Percentiles rank a stretch among this genome's conserved stretches.
Evolutionary conservation across 2,113 vertebrate genomes (phyloP).

Genomic region (Clarias gariepinus): DNA sequence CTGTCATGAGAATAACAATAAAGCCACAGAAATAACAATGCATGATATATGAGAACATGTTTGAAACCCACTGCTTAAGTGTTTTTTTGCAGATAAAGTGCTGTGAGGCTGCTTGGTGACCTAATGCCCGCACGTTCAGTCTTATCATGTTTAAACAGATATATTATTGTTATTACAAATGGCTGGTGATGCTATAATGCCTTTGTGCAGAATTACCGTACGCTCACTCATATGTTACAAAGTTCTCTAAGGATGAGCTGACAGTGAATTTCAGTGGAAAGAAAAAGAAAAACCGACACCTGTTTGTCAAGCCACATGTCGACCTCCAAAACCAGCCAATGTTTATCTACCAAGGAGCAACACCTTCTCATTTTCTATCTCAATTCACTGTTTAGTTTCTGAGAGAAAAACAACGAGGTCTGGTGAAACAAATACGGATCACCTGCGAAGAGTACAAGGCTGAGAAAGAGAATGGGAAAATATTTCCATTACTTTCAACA

Average conservation of each 20-base stretch:
- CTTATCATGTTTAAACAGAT: constrained; percentile 58
- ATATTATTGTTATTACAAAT: constrained; percentile 43
- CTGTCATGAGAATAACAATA: background rate
- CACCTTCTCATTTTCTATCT: background rate
- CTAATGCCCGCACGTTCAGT: constrained; percentile 16
- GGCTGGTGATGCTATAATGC: background rate
- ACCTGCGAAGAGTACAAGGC: background rate
- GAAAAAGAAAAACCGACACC: constrained; percentile 5
- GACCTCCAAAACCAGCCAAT: constrained; percentile 12
- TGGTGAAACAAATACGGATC: background rate
- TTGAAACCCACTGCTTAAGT: constrained; percentile 30
- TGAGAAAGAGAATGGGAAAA: constrained; percentile 15
- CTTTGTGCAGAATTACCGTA: background rate
- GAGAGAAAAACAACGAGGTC: too few relatives aligned
- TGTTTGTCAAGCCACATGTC: constrained; percentile 10
- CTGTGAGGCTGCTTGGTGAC: constrained; percentile 30
- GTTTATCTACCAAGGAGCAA: background rate
- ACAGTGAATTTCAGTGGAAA: background rate
- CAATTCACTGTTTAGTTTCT: background rate
- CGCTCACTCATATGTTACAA: background rate
- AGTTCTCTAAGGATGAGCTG: background rate
- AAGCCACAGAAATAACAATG: background rate
- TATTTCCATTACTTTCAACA: constrained; percentile 7
- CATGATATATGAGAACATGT: constrained; percentile 20
- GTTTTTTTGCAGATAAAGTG: constrained; percentile 24